Evolutionary conservation across 1,140 invertebrate genomes (phyloP).

Genomic region (honey bee (Apis mellifera)): Amel_HAv3.1 CM009939.2:8848001-8848500

Average conservation of each 20-base stretch:
- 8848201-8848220: conserved; percentile 43
- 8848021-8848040: background rate
- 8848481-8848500: too few relatives aligned
- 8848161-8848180: conserved; percentile 12
- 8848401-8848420: background rate
- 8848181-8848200: conserved; percentile 38
- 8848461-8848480: background rate
- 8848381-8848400: background rate
- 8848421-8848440: too few relatives aligned
- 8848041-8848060: background rate
- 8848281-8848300: conserved; percentile 52
- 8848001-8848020: background rate
- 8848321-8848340: too few relatives aligned
- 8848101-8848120: background rate
- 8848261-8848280: conserved; percentile 10
- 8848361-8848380: background rate
- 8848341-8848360: background rate
- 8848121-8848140: background rate
- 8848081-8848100: background rate
- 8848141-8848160: background rate
- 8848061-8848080: background rate
- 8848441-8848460: conserved; percentile 31
- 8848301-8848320: background rate
- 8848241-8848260: conserved; percentile 18
- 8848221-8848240: conserved; percentile 63